Conservation (phyloP, 2,113 vertebrate genomes). For the Furnarius figulus region DNA sequence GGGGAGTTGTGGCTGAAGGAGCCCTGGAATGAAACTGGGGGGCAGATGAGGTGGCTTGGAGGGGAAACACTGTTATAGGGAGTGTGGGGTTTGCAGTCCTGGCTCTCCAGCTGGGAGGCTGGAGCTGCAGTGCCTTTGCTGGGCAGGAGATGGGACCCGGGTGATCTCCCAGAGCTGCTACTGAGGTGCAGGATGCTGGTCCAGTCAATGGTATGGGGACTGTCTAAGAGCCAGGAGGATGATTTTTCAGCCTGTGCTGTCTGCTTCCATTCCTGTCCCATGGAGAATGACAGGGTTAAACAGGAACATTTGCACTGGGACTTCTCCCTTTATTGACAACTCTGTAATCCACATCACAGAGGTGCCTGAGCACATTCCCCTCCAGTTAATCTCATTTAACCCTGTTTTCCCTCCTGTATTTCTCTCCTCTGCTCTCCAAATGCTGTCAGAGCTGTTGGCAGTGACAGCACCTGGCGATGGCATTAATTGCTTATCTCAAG, state of each 20-base stretch:
- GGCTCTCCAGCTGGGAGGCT: not conserved
- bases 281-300: not conserved
- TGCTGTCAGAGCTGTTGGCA: conserved; percentile 9
- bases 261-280: not conserved
- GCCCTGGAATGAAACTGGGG: not conserved
- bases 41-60: not conserved
- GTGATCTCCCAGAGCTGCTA: not conserved
- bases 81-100: not conserved
- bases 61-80: fast-evolving
- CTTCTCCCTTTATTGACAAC: not conserved
- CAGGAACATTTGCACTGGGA: not conserved
- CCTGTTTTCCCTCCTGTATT: conserved; percentile 8
- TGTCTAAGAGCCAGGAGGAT: not conserved
- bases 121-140: not conserved
- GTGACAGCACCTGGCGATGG: conserved; percentile 28
- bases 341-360: not conserved
- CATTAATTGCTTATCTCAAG: conserved; percentile 36
- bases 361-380: not conserved
- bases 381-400: conserved; percentile 47
- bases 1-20: not conserved
- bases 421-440: conserved; percentile 11
- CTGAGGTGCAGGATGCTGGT: not conserved
- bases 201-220: not conserved
- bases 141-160: not conserved
- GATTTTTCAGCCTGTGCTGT: not conserved